Base-by-base conservation (phyloP, 92 coral and sea anemone species). In the Porites rus region DNA sequence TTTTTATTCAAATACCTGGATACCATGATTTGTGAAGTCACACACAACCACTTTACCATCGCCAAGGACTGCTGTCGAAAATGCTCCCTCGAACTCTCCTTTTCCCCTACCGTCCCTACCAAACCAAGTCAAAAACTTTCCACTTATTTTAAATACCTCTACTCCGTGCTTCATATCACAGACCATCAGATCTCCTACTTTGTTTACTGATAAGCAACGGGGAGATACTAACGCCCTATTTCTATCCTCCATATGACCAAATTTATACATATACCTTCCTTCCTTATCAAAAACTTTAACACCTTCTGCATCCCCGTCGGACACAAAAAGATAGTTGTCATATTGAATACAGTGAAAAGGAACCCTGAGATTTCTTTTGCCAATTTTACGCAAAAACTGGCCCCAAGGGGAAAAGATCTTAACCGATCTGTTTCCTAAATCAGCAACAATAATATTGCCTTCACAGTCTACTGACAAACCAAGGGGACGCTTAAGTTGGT, bases 301-400 rank as follows among this genome's bases (percentile, higher is more conserved):
- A 52, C 80, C 72, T 28, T 83, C 22, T 21, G 17, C 69, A 19
- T 14, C 69, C 11, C 52, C 5, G 54, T 75, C 87, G 10, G 69
- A 22, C 24, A 22, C 24, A 22, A 22, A 22, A 22, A 22, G 24
- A 22, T 22, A 22, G 24, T 22, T 22, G 54, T 73, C 73, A 56
- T 83, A 54, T 60, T 63, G 52, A 11, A 83, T 43, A 52, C 87
- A 83, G 80, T 83, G 87, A 62, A 21, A 59, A 8, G 80, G 87
- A 21, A 28, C 11, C 6, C 18, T n/a, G n/a, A 73, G 51, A 50
- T 52, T 53, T 10, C 52, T 53, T 17, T 20, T 11, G 18, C 70
- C 70, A 18, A 75, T 18, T 68, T 63, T 79, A 24, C 10, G 74
- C 74, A 65, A 52, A 43, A 11, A 31, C 51, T 66, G 66, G 21